phyloP scores from a whole-genome alignment of 2,113 vertebrate species.

The Phyllopteryx taeniolatus region DNA sequence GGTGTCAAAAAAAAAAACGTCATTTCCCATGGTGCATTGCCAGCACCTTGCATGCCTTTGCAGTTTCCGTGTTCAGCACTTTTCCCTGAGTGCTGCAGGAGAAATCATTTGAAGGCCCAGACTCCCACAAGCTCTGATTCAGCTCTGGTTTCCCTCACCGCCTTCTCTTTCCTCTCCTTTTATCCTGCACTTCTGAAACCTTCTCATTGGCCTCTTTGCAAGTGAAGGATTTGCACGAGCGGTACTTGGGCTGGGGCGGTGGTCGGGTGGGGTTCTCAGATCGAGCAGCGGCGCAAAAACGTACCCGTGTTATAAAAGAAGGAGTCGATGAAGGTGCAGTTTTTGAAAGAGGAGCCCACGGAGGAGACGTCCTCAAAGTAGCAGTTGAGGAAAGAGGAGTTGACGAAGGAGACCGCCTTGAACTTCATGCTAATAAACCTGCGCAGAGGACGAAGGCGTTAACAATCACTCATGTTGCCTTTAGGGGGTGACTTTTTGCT shows the following conservation, averaged over 20 bases:
- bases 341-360: slow-evolving; percentile 87
- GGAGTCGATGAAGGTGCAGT: slow-evolving; percentile 86
- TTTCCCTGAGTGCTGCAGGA: slow-evolving; percentile 39
- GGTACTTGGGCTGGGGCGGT: background rate
- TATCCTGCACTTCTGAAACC: background rate
- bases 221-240: slow-evolving; percentile 21
- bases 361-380: slow-evolving; percentile 91
- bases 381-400: slow-evolving; percentile 88
- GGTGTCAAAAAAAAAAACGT: slow-evolving; percentile 33
- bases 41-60: slow-evolving; percentile 28
- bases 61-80: slow-evolving; percentile 49
- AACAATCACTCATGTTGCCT: background rate
- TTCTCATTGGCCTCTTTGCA: slow-evolving; percentile 11
- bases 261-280: too few relatives aligned
- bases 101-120: slow-evolving; percentile 26
- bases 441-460: slow-evolving; percentile 8
- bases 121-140: slow-evolving; percentile 55
- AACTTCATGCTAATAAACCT: slow-evolving; percentile 93
- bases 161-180: slow-evolving; percentile 15
- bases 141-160: slow-evolving; percentile 34
- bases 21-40: slow-evolving; percentile 47
- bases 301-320: slow-evolving; percentile 90
- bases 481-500: background rate
- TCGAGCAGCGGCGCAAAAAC: background rate
- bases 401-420: slow-evolving; percentile 90